Conservation (phyloP, 2,113 vertebrate genomes). For the Thomomys bottae region DNA sequence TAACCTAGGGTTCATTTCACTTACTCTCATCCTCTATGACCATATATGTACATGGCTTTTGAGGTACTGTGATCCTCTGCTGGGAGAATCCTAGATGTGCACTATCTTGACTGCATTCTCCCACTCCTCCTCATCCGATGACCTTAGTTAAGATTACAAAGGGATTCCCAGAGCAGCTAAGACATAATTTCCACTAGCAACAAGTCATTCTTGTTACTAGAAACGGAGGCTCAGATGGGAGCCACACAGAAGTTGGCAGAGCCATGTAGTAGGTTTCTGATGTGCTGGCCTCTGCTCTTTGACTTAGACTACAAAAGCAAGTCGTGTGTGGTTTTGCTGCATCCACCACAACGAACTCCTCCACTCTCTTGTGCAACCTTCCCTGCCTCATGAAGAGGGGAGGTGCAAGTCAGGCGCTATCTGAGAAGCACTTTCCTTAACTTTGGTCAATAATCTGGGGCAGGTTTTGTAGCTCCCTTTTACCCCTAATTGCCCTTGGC, state of each 20-base stretch:
- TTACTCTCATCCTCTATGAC: too few species aligned
- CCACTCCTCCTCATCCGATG: too few species aligned
- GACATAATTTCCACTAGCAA: background rate
- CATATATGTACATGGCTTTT: too few species aligned
- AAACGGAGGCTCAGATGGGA: background rate
- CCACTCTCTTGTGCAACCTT: too few species aligned
- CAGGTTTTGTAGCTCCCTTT: background rate
- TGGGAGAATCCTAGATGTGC: too few species aligned
- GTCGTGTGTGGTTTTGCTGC: too few species aligned
- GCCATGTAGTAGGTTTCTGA: background rate
- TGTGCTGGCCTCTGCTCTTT: background rate
- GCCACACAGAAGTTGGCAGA: too few species aligned
- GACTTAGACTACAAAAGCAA: background rate
- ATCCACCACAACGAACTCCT: background rate
- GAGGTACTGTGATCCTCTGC: too few species aligned
- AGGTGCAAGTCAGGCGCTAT: rapidly evolving
- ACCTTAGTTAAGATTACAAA: too few species aligned
- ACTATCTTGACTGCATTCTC: too few species aligned
- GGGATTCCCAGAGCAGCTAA: too few species aligned
- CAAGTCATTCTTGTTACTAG: background rate
- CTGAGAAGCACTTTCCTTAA: background rate
- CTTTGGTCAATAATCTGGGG: background rate
- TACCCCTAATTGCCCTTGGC: background rate
- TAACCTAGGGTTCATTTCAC: too few species aligned
- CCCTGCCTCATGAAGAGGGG: background rate